Conservation (phyloP, 1,140 invertebrate genomes). For the Conus betulinus region DNA sequence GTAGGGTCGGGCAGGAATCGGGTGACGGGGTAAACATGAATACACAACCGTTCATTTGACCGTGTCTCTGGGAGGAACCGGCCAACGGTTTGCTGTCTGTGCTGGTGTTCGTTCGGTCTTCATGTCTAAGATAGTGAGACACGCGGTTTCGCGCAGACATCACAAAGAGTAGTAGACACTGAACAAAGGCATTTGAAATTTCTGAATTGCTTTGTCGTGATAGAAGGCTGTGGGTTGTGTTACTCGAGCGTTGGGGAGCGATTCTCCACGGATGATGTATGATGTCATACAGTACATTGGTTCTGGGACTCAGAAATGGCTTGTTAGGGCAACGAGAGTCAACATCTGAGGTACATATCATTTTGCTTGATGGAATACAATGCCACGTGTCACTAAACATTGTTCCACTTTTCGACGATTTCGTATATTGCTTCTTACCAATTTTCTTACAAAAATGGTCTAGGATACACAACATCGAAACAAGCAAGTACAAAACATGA, state of each 20-base stretch:
- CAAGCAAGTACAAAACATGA: not conserved
- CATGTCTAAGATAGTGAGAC: not conserved
- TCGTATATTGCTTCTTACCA: not conserved
- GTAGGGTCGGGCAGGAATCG: slow-evolving; percentile 23
- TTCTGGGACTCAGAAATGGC: not conserved
- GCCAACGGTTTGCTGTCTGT: not conserved
- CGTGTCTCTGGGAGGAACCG: not conserved
- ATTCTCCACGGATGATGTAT: not conserved
- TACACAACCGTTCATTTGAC: not conserved
- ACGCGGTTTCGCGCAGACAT: not conserved
- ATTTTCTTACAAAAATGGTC: not conserved
- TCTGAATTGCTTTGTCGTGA: not conserved
- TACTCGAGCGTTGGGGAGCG: not conserved
- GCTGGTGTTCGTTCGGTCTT: not conserved
- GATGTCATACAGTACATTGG: not conserved
- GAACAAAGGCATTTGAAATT: not conserved
- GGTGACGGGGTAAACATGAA: slow-evolving; percentile 7
- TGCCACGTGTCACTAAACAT: not conserved
- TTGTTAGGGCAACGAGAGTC: not conserved
- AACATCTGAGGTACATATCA: not conserved
- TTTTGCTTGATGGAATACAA: not conserved
- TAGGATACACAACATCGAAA: not conserved
- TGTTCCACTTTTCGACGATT: not conserved
- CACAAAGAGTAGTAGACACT: not conserved
- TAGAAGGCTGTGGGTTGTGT: not conserved